Evolutionary conservation across 2,113 vertebrate genomes (phyloP), one percentile per base, ranked within the genome.

Genomic region (Stictonetta naevosa): DNA sequence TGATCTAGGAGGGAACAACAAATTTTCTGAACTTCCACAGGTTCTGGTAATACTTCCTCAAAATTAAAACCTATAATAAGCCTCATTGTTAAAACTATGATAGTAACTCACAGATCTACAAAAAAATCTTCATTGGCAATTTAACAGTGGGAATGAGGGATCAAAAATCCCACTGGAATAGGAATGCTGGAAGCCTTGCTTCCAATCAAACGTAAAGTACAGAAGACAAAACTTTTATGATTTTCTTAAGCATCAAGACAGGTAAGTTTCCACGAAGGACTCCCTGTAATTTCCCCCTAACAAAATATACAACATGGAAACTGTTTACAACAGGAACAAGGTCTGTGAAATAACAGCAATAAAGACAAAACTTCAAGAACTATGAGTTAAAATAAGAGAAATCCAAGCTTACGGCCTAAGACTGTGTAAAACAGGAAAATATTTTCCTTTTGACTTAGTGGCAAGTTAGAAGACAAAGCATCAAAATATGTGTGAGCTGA

Each of bases 311-410:
- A 6, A n/a, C 80, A 83, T 67, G 11, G 6, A 28, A 93, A 71
- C 18, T 76, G 85, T 3, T 36, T 26, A 28, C 8, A 91, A n/a
- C 3, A 68, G 6, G 14, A 62, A 82, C 74, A 80, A 36, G 8
- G n/a, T 42, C 33, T 53, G 48, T 19, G 36, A 93, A 86, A 10
- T 88, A 89, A 67, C 31, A 88, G 31, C 12, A 78, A 48, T 11
- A 64, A 75, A 93, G 60, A 72, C 10, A 75, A 75, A 88, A 86
- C 13, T 40, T 86, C 14, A 92, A 38, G 29, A 86, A 77, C 52
- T 50, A 14, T 7, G 19, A 87, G 6, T 44, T 59, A 64, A 83
- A 19, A 73, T 11, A 1, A 8, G 13, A 87, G 44, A 83, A 91
- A 93, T 74, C 3, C 10, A 71, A 75, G 78, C 17, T 58, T 88